Evolutionary conservation across 2,113 vertebrate genomes (phyloP).

Genomic region (Neolamprologus sp.): DNA sequence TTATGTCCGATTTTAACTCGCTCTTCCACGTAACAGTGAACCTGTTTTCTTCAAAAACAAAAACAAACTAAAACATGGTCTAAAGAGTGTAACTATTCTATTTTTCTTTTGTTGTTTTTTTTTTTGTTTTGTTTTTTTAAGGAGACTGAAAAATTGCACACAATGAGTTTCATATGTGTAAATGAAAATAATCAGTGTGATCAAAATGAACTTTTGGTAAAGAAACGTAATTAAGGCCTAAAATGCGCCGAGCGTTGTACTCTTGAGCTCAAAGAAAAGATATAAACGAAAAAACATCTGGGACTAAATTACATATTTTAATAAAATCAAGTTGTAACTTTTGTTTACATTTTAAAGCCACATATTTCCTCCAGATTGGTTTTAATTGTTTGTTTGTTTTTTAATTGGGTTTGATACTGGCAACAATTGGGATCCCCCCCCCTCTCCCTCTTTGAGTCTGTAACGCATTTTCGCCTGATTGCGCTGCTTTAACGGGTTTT

Average conservation of each 20-base stretch:
- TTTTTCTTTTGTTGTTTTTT: not conserved
- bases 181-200: not conserved
- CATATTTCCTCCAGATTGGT: not conserved
- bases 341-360: not conserved
- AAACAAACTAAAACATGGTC: not conserved
- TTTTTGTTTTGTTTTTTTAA: accelerated
- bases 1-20: not conserved
- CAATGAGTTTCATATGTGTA: not conserved
- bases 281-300: not conserved
- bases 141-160: not conserved
- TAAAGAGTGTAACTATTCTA: not conserved
- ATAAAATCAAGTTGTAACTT: not conserved
- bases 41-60: not conserved
- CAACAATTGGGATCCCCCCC: not conserved
- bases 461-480: not conserved
- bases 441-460: not conserved
- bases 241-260: not conserved
- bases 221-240: not conserved
- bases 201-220: not conserved
- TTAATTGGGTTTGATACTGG: not conserved
- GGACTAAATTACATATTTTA: not conserved
- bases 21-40: not conserved
- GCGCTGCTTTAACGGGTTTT: conserved; percentile 37
- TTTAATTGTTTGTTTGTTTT: not conserved
- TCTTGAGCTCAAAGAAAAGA: not conserved